Evolutionary conservation across 2,113 vertebrate species (phyloP), one percentile per base, ranked within the genome.

Genomic region (Amazona vittata): DNA sequence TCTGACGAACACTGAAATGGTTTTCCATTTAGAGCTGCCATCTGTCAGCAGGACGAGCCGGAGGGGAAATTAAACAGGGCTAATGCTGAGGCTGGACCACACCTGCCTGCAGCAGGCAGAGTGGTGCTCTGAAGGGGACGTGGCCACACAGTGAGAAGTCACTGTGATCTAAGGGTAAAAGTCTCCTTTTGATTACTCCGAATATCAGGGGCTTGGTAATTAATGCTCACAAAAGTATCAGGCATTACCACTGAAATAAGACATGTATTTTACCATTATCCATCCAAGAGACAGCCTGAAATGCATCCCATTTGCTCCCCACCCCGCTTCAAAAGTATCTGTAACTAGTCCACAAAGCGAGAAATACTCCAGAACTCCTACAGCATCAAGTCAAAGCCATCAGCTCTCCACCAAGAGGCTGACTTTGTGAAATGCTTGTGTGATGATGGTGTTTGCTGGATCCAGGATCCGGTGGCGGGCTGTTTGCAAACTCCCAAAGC

Each of bases 311-410:
- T 50, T 65, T 83, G 53, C 62, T 65, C 41, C 49, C 59, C 52
- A 12, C 15, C 5, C 24, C 1, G 0, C 6, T 57, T 29, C 65
- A 7, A 10, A 50, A 49, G 46, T 1, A 6, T 19, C 65, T 49
- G 43, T 25, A 15, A 22, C 57, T 7, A 3, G 14, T 7, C 63
- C 73, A 17, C 3, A 21, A 9, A 39, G 73, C 1, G 4, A 41
- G 52, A 49, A 70, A 76, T 28, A 9, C 74, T 28, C 25, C 86
- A 77, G 47, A 37, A 25, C 25, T 29, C 4, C 2, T 10, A 15
- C 75, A 10, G 89, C 55, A 29, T 3, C 2, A 3, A 25, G 41
- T 3, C 5, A 0, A 25, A 68, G 78, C 3, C 71, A 83, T 86
- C 57, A 64, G 71, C 67, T 62, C 77, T 50, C 26, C 55, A 46